Percentiles rank a stretch among this genome's conserved stretches.
Conservation (phyloP, 1,140 invertebrate species). For the Rhopalosiphum maidis region DNA sequence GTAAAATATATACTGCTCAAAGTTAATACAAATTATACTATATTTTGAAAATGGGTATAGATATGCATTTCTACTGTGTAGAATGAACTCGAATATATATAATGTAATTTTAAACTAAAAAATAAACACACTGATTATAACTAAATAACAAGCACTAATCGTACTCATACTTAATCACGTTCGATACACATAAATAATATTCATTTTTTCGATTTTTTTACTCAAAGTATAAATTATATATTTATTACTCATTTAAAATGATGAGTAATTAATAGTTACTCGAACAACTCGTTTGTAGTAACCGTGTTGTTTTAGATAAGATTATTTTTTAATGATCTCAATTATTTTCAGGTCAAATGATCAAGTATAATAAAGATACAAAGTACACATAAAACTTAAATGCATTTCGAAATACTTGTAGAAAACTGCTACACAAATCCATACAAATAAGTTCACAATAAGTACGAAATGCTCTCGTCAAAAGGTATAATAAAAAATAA, state of each 20-base stretch:
- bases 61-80: too few relatives aligned
- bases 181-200: neutral
- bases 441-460: neutral
- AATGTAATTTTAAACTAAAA: too few relatives aligned
- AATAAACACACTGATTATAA: too few relatives aligned
- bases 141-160: too few relatives aligned
- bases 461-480: neutral
- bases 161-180: too few relatives aligned
- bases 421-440: neutral
- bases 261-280: neutral
- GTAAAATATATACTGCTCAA: too few relatives aligned
- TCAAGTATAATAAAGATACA: neutral
- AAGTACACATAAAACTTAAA: neutral
- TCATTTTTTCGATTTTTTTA: neutral
- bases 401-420: neutral
- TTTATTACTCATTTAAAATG: neutral
- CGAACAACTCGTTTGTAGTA: neutral
- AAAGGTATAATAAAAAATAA: neutral
- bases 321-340: neutral
- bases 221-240: neutral
- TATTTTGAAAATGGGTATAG: too few relatives aligned
- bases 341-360: neutral
- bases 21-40: too few relatives aligned
- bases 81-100: too few relatives aligned
- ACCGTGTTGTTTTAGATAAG: neutral